Evolutionary conservation across 92 coral and sea anemone genomes (phyloP).

Genomic region (Ricordea florida): DNA sequence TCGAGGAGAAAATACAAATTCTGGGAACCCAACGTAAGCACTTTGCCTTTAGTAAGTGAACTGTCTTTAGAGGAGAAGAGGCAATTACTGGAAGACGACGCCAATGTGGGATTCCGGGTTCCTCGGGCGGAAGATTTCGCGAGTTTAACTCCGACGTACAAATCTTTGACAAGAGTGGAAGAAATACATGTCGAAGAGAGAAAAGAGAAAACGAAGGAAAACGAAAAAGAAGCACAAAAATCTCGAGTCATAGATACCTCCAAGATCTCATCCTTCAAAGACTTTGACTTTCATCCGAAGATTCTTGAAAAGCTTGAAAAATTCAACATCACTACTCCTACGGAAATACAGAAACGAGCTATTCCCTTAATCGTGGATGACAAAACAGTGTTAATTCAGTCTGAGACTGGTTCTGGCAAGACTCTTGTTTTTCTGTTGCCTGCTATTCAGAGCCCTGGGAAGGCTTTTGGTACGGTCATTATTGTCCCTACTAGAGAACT

Average conservation of each 20-base stretch:
- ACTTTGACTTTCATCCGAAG: slow-evolving; percentile 78
- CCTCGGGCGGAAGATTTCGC: slow-evolving; percentile 54
- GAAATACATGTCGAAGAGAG: not conserved
- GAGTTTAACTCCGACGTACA: slow-evolving; percentile 4
- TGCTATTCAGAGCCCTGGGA: slow-evolving; percentile 83
- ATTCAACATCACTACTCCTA: slow-evolving; percentile 53
- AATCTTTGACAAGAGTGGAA: not conserved
- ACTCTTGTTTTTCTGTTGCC: slow-evolving; percentile 82
- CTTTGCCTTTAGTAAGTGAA: slow-evolving; percentile 56
- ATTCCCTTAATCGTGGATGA: slow-evolving; percentile 54
- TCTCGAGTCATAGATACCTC: not conserved
- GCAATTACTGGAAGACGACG: slow-evolving; percentile 61
- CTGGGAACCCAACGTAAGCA: slow-evolving; percentile 11
- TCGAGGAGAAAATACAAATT: slow-evolving; percentile 16
- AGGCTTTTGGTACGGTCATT: slow-evolving; percentile 76
- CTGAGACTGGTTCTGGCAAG: slow-evolving; percentile 92
- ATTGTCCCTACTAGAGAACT: slow-evolving; percentile 87
- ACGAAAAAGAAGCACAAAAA: not conserved
- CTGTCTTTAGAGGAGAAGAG: slow-evolving; percentile 24
- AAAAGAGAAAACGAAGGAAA: not conserved
- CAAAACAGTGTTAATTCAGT: slow-evolving; percentile 71
- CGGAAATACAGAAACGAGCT: slow-evolving; percentile 70
- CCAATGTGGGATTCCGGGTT: slow-evolving; percentile 54
- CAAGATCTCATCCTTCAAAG: slow-evolving; percentile 31
- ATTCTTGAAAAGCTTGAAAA: slow-evolving; percentile 56